Evolutionary conservation across 2,888 invertebrate genomes (phyloP), one percentile per base, ranked within the genome.

Genomic region (Lasioglossum oenotherae): DNA sequence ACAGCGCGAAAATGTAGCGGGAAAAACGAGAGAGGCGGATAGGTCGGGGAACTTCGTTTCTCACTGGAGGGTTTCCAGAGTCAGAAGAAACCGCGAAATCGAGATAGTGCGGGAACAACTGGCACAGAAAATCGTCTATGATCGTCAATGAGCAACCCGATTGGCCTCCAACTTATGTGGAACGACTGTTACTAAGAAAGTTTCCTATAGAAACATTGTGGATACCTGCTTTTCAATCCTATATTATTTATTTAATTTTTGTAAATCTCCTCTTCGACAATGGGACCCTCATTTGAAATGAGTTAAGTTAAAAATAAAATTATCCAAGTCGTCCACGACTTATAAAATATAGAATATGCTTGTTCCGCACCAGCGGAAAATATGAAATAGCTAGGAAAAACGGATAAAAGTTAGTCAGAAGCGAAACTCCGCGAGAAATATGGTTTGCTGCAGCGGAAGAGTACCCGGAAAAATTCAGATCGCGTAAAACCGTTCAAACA

Each of bases 11-110:
- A 71, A 64, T 74, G 46, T 41, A 27, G 35, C 35, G 44, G 41
- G 44, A 31, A 53, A 53, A 79, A 35, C 38, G 38, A 38, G 41
- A 23, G 31, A 35, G 38, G 8, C 6, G 64, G 46, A 44, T 41
- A 35, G 57, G 64, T 19, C n/a, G 67, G 35, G 31, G 46, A 67
- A 67, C 76, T 64, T 76, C 31, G 64, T 76, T 76, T 76, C 35
- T 19, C 31, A n/a, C 38, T 16, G 41, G 8, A 23, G 12, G 10
- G 41, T 71, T 41, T n/a, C n/a, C 41, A 41, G n/a, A n/a, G 41
- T 38, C 71, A 41, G n/a, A 71, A 71, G 53, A 57, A 74, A 57
- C 74, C 38, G 38, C 57, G 57, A 19, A 74, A 57, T 74, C 53
- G 57, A 74, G 38, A 35, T 0, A 71, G n/a, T n/a, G 41, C n/a